Evolutionary conservation across 1,140 invertebrate genomes (phyloP).

Genomic region (Ganaspis sp.): DNA sequence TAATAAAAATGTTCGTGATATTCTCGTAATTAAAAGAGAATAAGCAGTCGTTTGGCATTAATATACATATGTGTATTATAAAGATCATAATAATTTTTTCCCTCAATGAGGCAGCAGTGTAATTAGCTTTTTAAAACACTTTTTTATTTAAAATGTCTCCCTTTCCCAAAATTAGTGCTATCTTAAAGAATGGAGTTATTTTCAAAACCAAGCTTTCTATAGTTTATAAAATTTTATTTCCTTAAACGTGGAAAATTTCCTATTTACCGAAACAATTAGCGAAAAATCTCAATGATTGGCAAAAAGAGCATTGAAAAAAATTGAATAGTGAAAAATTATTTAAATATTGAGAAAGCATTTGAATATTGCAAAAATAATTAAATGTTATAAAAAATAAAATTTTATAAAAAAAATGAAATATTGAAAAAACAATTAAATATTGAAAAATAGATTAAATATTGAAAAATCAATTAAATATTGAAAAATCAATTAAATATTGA

Average conservation of each 20-base stretch:
- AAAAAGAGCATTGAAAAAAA: no score
- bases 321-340: no score
- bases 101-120: slow-evolving; percentile 15
- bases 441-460: no score
- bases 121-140: slow-evolving; percentile 8
- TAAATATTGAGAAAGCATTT: no score
- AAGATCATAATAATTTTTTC: slow-evolving; percentile 1
- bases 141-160: background rate
- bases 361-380: no score
- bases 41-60: background rate
- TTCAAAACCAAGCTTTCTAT: background rate
- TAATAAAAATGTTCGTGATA: background rate
- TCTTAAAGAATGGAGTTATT: background rate
- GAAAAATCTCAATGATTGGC: no score
- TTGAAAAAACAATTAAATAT: no score
- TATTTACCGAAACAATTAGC: no score
- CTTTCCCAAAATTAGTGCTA: background rate
- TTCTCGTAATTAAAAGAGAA: background rate
- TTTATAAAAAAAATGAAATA: no score
- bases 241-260: background rate
- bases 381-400: no score
- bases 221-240: background rate
- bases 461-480: no score
- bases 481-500: no score
- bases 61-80: background rate